Evolutionary conservation across 1,140 invertebrate species (phyloP).

Genomic region (Scaptomyza montana): DNA sequence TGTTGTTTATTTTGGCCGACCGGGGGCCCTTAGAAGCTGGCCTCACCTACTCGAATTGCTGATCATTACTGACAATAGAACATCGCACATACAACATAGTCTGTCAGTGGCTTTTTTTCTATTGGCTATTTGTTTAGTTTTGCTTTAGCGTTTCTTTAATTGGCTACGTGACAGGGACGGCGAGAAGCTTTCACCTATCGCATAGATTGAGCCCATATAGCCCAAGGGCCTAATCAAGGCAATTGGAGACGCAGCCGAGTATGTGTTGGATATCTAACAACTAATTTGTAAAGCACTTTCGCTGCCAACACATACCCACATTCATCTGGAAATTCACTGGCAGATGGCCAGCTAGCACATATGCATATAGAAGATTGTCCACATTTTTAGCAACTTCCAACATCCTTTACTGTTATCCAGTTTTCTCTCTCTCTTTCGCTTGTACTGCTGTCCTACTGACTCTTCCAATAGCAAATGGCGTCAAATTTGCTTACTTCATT

Average conservation of each 20-base stretch:
- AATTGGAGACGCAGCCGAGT: constrained; percentile 17
- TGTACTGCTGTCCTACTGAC: background rate
- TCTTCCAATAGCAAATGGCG: constrained; percentile 28
- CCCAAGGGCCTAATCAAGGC: constrained; percentile 37
- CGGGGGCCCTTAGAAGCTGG: constrained; percentile 33
- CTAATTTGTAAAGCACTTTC: constrained; percentile 37
- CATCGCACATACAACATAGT: constrained; percentile 19
- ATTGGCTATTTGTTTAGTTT: constrained; percentile 57
- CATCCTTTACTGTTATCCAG: background rate
- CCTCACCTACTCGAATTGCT: constrained; percentile 1
- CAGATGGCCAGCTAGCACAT: background rate
- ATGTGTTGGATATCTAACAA: constrained; percentile 2
- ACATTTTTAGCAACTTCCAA: constrained; percentile 14
- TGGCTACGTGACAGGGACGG: constrained; percentile 50
- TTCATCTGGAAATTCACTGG: constrained; percentile 26
- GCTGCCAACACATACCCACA: constrained; percentile 5
- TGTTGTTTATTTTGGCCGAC: constrained; percentile 28
- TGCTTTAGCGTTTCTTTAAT: constrained; percentile 52
- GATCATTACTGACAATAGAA: constrained; percentile 21
- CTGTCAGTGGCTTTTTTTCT: constrained; percentile 13
- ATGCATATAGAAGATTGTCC: constrained; percentile 3
- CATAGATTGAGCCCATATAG: constrained; percentile 10
- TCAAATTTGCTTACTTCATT: constrained; percentile 18
- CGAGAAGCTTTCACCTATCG: constrained; percentile 32
- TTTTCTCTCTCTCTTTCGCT: background rate